A percentile compares a stretch with the other conserved stretches of the same genome.
Conservation (phyloP, 2,113 vertebrate species). For the Lepisosteus oculatus region DNA sequence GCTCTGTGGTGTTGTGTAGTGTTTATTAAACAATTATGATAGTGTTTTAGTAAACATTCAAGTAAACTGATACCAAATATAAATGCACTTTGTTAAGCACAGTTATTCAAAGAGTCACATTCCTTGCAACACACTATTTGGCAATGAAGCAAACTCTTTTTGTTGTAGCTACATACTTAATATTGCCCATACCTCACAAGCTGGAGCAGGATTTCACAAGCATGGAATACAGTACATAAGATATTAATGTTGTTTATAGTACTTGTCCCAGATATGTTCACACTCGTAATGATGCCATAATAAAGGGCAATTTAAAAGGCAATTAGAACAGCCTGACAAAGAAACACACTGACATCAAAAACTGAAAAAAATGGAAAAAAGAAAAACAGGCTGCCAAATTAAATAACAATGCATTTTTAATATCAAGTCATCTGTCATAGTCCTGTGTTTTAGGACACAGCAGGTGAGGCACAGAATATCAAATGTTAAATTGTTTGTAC, state of each 20-base stretch:
- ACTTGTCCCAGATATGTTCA: not conserved
- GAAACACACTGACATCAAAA: not conserved
- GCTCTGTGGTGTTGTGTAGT: too few relatives aligned
- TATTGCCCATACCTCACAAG: not conserved
- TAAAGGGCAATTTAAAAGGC: not conserved
- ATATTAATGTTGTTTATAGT: slow-evolving; percentile 1
- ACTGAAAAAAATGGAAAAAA: not conserved
- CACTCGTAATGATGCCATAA: not conserved
- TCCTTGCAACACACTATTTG: too few relatives aligned
- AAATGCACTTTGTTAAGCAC: too few relatives aligned
- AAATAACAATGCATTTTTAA: not conserved
- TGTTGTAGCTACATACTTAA: too few relatives aligned
- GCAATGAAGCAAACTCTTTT: too few relatives aligned
- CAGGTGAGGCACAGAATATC: not conserved
- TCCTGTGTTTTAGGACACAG: not conserved
- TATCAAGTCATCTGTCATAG: not conserved
- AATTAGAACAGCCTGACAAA: not conserved
- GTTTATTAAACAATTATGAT: too few relatives aligned
- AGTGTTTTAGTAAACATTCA: too few relatives aligned
- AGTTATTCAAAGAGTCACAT: too few relatives aligned
- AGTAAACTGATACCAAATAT: too few relatives aligned
- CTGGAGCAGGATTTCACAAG: not conserved
- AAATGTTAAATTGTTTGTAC: not conserved
- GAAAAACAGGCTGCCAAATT: not conserved
- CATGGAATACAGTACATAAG: not conserved